Evolutionary conservation across 64 coral and sea anemone genomes (phyloP).

Genomic region (Catalaphyllia jardinei): DNA sequence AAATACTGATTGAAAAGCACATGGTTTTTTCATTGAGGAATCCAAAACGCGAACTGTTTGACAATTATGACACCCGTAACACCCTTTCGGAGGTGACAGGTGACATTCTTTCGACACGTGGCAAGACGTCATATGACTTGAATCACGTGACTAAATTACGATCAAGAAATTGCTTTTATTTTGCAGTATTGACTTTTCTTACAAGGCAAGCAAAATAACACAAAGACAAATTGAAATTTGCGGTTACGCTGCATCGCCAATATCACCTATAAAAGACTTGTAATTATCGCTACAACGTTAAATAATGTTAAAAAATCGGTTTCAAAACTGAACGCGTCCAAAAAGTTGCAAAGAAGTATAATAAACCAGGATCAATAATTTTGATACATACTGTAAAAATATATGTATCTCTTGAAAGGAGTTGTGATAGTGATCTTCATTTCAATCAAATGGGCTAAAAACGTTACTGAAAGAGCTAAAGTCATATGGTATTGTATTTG

Average conservation of each 20-base stretch:
- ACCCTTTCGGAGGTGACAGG: not conserved
- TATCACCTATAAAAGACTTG: not conserved
- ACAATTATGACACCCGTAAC: constrained; percentile 17
- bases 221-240: constrained; percentile 26
- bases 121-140: constrained; percentile 18
- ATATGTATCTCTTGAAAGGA: too few species aligned
- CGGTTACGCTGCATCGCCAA: not conserved
- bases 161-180: not conserved
- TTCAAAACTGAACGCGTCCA: not conserved
- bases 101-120: constrained; percentile 22
- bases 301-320: not conserved
- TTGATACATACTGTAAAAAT: too few species aligned
- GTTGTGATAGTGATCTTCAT: too few species aligned
- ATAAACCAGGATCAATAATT: not conserved
- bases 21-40: not conserved
- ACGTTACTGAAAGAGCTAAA: too few species aligned
- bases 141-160: not conserved
- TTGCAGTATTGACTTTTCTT: not conserved
- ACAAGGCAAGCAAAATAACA: not conserved
- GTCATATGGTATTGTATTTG: too few species aligned
- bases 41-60: not conserved
- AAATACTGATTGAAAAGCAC: not conserved
- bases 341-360: not conserved
- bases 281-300: not conserved
- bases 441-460: too few species aligned